These are phyloP conservation scores for Psittacara wagleri DNA, from an alignment of 2,113 vertebrate genomes.

Conservation along the genomic window DNA sequence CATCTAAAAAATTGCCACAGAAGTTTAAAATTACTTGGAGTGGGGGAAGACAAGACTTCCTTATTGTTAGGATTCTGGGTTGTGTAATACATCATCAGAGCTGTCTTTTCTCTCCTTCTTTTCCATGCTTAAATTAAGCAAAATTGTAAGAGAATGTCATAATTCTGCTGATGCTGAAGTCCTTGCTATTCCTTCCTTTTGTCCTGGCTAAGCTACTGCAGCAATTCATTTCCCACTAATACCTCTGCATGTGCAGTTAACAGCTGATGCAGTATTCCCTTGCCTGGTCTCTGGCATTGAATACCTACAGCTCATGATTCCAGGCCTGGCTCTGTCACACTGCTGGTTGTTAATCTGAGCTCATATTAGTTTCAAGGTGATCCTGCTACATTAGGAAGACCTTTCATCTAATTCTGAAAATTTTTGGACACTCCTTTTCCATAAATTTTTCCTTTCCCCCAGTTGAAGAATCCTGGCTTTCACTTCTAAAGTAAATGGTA, in stretches of 20 bases:
- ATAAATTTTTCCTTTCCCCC: neutral
- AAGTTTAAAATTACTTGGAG: neutral
- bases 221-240: neutral
- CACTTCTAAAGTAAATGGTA: neutral
- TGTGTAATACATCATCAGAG: fast-evolving
- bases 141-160: neutral
- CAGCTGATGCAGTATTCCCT: slow-evolving; percentile 7
- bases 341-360: neutral
- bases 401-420: neutral
- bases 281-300: neutral
- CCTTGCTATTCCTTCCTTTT: neutral
- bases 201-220: slow-evolving; percentile 7
- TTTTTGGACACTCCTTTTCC: neutral
- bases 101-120: neutral
- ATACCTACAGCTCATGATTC: neutral
- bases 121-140: neutral
- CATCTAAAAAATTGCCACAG: neutral
- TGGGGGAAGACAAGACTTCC: neutral
- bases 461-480: neutral
- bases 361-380: slow-evolving; percentile 1
- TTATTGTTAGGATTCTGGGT: neutral
- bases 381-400: neutral
- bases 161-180: slow-evolving; percentile 8
- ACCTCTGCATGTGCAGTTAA: slow-evolving; percentile 2
- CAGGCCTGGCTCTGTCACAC: neutral